Evolutionary conservation across 2,888 invertebrate genomes (phyloP), one percentile per base, ranked within the genome.

Genomic region (Copidosoma aretas): DNA sequence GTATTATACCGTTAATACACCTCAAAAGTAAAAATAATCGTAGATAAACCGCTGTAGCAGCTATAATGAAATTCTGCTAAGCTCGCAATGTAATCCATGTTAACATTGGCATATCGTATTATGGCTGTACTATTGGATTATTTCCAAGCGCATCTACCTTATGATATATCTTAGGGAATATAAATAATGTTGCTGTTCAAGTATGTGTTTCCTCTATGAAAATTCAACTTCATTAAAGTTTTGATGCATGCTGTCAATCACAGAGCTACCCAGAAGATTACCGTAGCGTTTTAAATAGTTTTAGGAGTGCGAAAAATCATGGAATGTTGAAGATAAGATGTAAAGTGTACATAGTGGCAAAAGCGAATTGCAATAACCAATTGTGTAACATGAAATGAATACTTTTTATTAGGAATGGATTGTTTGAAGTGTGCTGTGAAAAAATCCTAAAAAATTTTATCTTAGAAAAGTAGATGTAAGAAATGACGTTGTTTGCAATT

Each of bases 271-370:
- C 60, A 49, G n/a, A 63, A 66, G 60, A 49, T 58, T 52, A 32
- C 17, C 46, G 51, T 25, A 53, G 54, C 49, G 59, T 62, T 41
- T 12, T 62, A 63, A 21, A 61, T 22, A 39, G 22, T 52, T 17
- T 25, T 60, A 32, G 43, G 61, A 24, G 10, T 59, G 14, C n/a
- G 12, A 46, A 49, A n/a, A 54, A 60, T 43, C 65, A 68, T 21
- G 60, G 51, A 52, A 60, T 65, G 52, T 64, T 61, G 60, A 62
- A 67, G 57, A 62, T 22, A n/a, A n/a, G n/a, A 65, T 71, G 60
- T 68, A 67, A 71, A 68, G 64, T 71, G 68, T 71, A 68, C 46
- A 71, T 67, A 65, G 53, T 64, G 62, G 43, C 58, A 64, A 52
- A 39, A 8, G 24, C 51, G 54, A 62, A 60, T 60, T 62, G 32